Conservation (phyloP, 2,888 invertebrate genomes). For the Hedychridium roseum region DNA sequence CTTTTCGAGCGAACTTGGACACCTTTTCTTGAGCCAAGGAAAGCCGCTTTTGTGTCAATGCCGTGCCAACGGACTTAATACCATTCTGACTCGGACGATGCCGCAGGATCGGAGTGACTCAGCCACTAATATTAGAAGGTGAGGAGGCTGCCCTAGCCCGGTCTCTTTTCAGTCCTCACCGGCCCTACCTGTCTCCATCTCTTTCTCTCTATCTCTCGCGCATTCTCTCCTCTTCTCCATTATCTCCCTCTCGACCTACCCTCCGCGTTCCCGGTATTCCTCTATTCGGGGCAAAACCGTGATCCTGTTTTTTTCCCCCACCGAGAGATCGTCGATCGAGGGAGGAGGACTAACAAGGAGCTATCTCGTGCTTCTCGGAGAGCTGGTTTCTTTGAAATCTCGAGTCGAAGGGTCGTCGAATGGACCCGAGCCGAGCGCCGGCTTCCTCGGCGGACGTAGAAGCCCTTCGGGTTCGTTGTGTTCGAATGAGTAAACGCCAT, state of each 20-base stretch:
- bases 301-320: no score
- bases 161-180: no score
- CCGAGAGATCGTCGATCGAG: background rate
- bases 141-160: conserved; percentile 41
- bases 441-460: conserved; percentile 15
- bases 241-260: background rate
- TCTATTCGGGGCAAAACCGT: background rate
- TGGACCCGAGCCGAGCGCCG: no score
- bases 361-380: conserved; percentile 7
- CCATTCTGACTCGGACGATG: conserved; percentile 22
- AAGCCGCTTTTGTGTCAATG: conserved; percentile 35
- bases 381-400: background rate
- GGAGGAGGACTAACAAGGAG: background rate
- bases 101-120: conserved; percentile 44
- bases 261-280: background rate
- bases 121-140: conserved; percentile 56
- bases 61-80: conserved; percentile 33
- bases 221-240: conserved; percentile 7
- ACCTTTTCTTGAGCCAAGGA: conserved; percentile 6
- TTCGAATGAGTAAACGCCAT: conserved; percentile 55
- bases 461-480: conserved; percentile 47
- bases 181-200: no score
- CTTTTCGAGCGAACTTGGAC: conserved; percentile 6
- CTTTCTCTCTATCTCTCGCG: conserved; percentile 8
- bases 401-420: no score